Percentiles rank a stretch among this genome's conserved stretches.
phyloP scores from a whole-genome alignment of 2,797 vertebrate species.

The Apodemus agrarius region DNA sequence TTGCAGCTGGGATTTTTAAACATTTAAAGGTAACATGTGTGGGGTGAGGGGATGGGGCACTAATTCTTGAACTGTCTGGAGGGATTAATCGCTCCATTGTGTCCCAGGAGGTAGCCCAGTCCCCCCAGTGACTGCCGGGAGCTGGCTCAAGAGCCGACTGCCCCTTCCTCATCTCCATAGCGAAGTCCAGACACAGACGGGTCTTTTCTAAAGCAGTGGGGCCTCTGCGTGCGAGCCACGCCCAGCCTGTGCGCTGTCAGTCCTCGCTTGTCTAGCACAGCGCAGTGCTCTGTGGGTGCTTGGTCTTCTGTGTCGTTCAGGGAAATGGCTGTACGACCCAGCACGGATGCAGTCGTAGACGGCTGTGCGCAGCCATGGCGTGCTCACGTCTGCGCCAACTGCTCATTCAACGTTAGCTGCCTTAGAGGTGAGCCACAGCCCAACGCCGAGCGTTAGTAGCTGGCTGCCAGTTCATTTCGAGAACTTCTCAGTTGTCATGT shows the following conservation, averaged over 20 bases:
- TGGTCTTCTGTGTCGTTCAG: neutral
- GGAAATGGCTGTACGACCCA: neutral
- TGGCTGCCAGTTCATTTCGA: neutral
- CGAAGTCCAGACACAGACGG: neutral
- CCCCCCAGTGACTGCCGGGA: neutral
- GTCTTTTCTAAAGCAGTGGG: neutral
- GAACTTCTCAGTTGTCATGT: neutral
- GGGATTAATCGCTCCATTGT: neutral
- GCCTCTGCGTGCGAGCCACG: neutral
- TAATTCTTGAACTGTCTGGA: neutral
- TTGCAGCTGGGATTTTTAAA: conserved; percentile 97
- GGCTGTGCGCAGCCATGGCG: too few relatives aligned
- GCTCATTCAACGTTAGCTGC: neutral
- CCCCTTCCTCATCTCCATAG: neutral
- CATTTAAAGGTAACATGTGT: conserved; percentile 92
- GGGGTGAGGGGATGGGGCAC: rapidly evolving
- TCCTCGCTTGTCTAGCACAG: neutral
- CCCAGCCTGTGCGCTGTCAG: neutral
- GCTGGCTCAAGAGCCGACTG: neutral
- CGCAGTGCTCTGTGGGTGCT: neutral
- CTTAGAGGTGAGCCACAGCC: neutral
- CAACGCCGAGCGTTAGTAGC: neutral
- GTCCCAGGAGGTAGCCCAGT: neutral
- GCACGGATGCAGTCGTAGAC: neutral
- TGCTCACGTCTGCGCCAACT: neutral